These are phyloP conservation scores for Gambusia affinis DNA, from an alignment of 2,113 vertebrate species.

Conservation along the genomic window DNA sequence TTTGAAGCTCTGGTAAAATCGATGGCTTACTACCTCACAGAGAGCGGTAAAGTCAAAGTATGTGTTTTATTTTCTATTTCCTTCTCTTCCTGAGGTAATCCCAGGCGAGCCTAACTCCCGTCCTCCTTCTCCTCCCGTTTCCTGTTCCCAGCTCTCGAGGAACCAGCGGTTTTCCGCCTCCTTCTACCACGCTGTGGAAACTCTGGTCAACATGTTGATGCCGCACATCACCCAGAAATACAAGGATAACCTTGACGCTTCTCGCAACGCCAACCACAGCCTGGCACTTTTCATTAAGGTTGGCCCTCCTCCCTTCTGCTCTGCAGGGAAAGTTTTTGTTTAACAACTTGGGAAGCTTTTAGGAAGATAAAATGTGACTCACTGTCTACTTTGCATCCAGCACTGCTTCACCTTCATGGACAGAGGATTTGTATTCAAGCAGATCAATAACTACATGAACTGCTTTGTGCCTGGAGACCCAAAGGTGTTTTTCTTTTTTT, in stretches of 20 bases:
- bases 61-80: neutral
- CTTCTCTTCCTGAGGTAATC: neutral
- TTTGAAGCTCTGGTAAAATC: conserved; percentile 96
- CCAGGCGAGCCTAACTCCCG: neutral
- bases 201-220: conserved; percentile 93
- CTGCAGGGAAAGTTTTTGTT: neutral
- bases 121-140: neutral
- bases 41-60: conserved; percentile 92
- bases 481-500: conserved; percentile 80
- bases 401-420: conserved; percentile 99
- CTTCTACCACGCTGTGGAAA: conserved; percentile 93
- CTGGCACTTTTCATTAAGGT: conserved; percentile 96
- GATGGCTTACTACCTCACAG: conserved; percentile 93
- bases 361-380: neutral
- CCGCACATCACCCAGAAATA: conserved; percentile 98
- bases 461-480: conserved; percentile 95
- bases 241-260: conserved; percentile 94
- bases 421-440: conserved; percentile 96
- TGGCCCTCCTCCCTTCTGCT: neutral
- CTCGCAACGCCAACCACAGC: conserved; percentile 96
- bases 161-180: conserved; percentile 94
- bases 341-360: neutral
- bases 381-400: conserved; percentile 69
- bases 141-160: conserved; percentile 82
- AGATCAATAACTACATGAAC: conserved; percentile 97